Evolutionary conservation across 2,797 vertebrate species (phyloP), one percentile per base, ranked within the genome.

Genomic region (Muscicapa striata): DNA sequence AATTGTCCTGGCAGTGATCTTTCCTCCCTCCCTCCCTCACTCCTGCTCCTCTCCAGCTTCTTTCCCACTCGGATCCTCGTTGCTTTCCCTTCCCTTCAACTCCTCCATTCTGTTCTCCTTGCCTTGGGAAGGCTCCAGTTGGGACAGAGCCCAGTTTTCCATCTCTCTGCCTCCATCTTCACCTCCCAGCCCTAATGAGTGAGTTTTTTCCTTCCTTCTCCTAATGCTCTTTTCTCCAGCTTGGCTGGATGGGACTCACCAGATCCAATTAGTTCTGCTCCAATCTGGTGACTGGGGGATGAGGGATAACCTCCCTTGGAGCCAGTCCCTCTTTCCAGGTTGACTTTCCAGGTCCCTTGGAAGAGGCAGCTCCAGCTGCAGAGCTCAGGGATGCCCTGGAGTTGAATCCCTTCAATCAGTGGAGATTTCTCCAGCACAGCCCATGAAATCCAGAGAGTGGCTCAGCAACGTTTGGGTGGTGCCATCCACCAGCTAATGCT

Each of bases 131-230:
- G 76, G 89, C 93, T 95, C 93, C 88, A 94, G 92, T 88, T 96
- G 95, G 93, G 67, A 89, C 92, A 13, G 40, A 70, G 90, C 90
- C 94, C 87, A 79, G 90, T 95, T 97, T 95, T 84, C 94, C 89
- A 83, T 92, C 85, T 88, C 89, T 90, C 90, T 93, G 91, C 93
- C 85, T 96, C 83, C 86, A 82, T 93, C 88, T 70, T 93, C 89
- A 94, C 93, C 93, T 79, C 91, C 73, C 75, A 89, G 70, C 85
- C 91, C 87, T 96, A 92, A 94, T 92, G 75, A 93, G 76, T 21
- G 45, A 75, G 62, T 78, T 94, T 95, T 87, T 92, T 87, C 74
- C 86, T 95, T 89, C 78, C 78, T 89, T 83, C 45, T 95, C 73
- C 70, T 74, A 72, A 88, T 82, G 91, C 81, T 90, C 85, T 85